Evolutionary conservation across 2,113 vertebrate species (phyloP).

Genomic region (Lates calcarifer): DNA sequence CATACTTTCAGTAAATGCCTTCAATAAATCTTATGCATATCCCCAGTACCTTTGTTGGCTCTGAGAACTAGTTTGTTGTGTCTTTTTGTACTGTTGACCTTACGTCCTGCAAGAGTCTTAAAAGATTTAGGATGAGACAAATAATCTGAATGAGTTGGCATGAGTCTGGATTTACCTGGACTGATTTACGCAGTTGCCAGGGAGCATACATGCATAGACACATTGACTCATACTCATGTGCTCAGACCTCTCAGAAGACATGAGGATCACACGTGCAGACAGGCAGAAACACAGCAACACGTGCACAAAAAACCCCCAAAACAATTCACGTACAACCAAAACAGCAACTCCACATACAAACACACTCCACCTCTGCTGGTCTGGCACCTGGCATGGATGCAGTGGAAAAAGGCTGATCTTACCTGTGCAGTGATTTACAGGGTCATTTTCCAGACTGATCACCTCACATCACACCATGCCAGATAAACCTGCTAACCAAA

Average conservation of each 20-base stretch:
- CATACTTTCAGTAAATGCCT: not conserved
- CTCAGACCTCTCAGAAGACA: not conserved
- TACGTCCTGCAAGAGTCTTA: slow-evolving; percentile 37
- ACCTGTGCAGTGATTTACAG: slow-evolving; percentile 53
- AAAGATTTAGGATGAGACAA: slow-evolving; percentile 61
- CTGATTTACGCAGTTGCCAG: slow-evolving; percentile 1
- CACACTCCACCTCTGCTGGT: not conserved
- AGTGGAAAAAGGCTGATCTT: slow-evolving; percentile 63
- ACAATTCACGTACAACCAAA: not conserved
- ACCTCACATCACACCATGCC: slow-evolving; percentile 53
- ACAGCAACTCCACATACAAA: not conserved
- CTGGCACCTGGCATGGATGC: not conserved
- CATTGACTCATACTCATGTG: not conserved
- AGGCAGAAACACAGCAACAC: not conserved
- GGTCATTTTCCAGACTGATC: slow-evolving; percentile 69
- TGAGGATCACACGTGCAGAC: not conserved
- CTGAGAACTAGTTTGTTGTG: slow-evolving; percentile 5
- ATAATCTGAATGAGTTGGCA: slow-evolving; percentile 60
- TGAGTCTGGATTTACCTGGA: slow-evolving; percentile 48
- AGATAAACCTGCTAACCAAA: slow-evolving; percentile 70
- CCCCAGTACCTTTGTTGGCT: not conserved
- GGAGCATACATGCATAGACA: not conserved
- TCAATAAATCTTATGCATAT: not conserved
- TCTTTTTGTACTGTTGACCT: slow-evolving; percentile 31
- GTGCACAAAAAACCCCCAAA: not conserved